A percentile compares a stretch with the other conserved stretches of the same genome.
Evolutionary conservation across 2,888 invertebrate genomes (phyloP).

Genomic region (Synanthedon andrenaeformis): DNA sequence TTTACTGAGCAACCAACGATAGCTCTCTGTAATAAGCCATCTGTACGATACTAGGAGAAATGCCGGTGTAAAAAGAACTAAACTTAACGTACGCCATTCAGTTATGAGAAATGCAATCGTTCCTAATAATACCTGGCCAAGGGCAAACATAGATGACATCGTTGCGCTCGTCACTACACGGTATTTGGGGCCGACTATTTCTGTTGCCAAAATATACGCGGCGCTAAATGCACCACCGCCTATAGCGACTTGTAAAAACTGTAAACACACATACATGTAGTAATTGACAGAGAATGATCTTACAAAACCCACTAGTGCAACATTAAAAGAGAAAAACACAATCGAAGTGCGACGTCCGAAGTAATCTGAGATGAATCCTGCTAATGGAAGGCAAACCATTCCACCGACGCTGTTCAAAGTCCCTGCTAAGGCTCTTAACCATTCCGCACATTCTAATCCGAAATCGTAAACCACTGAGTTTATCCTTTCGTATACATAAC

Average conservation of each 20-base stretch:
- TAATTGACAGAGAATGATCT: conserved; percentile 57
- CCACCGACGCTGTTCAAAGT: conserved; percentile 80
- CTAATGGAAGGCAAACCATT: conserved; percentile 75
- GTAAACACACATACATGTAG: conserved; percentile 46
- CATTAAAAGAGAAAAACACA: conserved; percentile 49
- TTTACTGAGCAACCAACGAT: conserved; percentile 81
- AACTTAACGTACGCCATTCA: conserved; percentile 77
- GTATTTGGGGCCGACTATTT: conserved; percentile 79
- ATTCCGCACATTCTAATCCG: conserved; percentile 65
- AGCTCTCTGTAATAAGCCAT: conserved; percentile 78
- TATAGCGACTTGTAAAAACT: conserved; percentile 51
- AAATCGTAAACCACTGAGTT: conserved; percentile 56
- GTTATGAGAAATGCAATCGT: conserved; percentile 74
- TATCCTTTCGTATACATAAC: conserved; percentile 40
- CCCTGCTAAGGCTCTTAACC: conserved; percentile 79
- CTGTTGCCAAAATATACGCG: conserved; percentile 73
- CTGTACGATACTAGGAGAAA: conserved; percentile 74
- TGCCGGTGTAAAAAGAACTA: conserved; percentile 76
- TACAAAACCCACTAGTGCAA: conserved; percentile 42
- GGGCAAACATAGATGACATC: conserved; percentile 77
- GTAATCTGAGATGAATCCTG: conserved; percentile 78
- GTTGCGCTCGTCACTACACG: conserved; percentile 79
- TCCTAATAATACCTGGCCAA: conserved; percentile 78
- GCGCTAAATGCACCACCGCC: conserved; percentile 57
- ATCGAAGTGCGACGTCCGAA: conserved; percentile 48